A percentile compares a stretch with the other conserved stretches of the same genome.
Conservation (phyloP, 1,140 invertebrate species). For the Lasaia peninsularis region DNA sequence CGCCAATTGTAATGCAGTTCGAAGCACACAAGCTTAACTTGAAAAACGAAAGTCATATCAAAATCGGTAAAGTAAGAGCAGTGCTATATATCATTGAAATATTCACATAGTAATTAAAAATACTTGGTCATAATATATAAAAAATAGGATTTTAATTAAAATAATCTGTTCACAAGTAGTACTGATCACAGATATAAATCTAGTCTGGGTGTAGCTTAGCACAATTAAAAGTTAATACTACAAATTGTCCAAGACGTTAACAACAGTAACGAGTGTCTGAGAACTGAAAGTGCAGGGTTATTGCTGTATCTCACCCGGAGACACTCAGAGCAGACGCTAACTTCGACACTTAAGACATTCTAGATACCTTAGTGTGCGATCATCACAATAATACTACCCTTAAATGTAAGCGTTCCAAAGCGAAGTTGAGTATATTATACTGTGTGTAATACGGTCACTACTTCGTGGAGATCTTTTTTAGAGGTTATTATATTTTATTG, state of each 20-base stretch:
- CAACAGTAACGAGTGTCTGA: slow-evolving; percentile 27
- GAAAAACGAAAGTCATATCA: too few relatives aligned
- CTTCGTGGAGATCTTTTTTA: neutral
- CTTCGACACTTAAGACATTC: slow-evolving; percentile 31
- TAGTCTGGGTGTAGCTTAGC: neutral
- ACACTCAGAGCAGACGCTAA: slow-evolving; percentile 28
- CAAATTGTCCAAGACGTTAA: slow-evolving; percentile 5
- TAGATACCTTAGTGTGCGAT: slow-evolving; percentile 34
- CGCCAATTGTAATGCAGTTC: too few relatives aligned
- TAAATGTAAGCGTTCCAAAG: slow-evolving; percentile 39
- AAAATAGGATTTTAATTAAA: neutral
- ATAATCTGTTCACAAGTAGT: neutral
- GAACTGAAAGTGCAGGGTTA: slow-evolving; percentile 43
- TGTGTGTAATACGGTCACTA: neutral
- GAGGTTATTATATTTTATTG: neutral
- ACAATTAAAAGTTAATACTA: slow-evolving; percentile 8
- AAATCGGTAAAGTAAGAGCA: too few relatives aligned
- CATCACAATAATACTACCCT: slow-evolving; percentile 47
- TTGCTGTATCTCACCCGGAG: slow-evolving; percentile 43
- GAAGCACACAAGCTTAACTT: too few relatives aligned
- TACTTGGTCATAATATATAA: too few relatives aligned
- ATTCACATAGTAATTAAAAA: too few relatives aligned
- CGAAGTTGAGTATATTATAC: neutral
- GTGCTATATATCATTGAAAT: too few relatives aligned
- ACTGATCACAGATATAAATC: neutral